Percentiles rank a stretch among this genome's conserved stretches.
Evolutionary conservation across 2,113 vertebrate species (phyloP).

Genomic region (Balaeniceps rex): DNA sequence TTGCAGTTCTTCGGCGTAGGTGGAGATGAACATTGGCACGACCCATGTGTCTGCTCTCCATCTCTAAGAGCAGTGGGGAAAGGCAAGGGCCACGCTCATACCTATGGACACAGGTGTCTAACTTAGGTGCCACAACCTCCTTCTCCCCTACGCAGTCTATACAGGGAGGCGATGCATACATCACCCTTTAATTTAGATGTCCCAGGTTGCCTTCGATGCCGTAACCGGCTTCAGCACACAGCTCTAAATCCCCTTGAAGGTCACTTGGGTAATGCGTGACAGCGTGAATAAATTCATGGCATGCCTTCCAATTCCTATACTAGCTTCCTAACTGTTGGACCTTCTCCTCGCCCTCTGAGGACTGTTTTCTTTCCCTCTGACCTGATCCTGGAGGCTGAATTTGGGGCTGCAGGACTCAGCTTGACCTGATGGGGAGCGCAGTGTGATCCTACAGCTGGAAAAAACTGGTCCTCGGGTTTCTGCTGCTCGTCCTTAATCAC

Average conservation of each 20-base stretch:
- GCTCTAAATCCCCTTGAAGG: background rate
- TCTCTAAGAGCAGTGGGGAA: background rate
- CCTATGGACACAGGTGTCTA: background rate
- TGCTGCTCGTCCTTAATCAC: background rate
- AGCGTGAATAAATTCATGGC: background rate
- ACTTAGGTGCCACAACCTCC: background rate
- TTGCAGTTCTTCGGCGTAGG: background rate
- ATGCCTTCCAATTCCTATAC: background rate
- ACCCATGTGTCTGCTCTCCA: background rate
- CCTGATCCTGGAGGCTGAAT: background rate
- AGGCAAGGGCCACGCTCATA: background rate
- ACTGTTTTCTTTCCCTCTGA: background rate
- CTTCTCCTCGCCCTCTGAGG: background rate
- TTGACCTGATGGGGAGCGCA: background rate
- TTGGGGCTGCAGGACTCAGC: background rate
- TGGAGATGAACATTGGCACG: fast-evolving
- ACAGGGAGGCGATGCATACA: background rate
- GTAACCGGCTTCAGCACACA: background rate
- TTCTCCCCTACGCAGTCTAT: background rate
- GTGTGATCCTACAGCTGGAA: background rate
- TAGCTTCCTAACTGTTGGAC: background rate
- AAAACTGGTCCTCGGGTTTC: background rate
- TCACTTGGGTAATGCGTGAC: background rate
- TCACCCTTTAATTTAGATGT: background rate
- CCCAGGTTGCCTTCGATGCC: background rate